Evolutionary conservation across 2,797 vertebrate genomes (phyloP), one percentile per base, ranked within the genome.

Genomic region (Oreortyx pictus): DNA sequence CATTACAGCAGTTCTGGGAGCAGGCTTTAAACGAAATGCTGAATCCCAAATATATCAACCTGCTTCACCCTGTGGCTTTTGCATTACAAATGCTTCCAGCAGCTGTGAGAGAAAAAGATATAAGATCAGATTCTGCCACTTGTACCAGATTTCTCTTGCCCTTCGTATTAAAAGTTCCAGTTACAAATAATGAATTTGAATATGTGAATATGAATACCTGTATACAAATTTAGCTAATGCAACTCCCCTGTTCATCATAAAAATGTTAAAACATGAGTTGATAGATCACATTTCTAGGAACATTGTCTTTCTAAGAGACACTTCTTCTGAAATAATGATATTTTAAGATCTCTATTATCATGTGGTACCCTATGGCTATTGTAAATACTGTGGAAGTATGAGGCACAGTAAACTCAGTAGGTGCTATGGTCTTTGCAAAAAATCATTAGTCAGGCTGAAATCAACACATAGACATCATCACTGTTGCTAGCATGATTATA

Each of bases 1-100:
- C 68, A 72, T 92, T 83, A 77, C 75, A 87, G 80, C 67, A 79
- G 67, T 78, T 68, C 70, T 56, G 57, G 66, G 37, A 95, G 49
- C 27, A 67, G 39, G 44, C 52, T 93, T 92, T 72, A 77, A 81
- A 83, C 0, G 5, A 83, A 94, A 81, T 57, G 78, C 73, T 82
- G 83, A 84, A 84, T 90, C 76, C 33, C 37, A 85, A 66, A 82
- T 37, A 87, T 6, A 90, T 23, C 59, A 94, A 91, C 90, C 73
- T 92, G 52, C 37, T 83, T 94, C 60, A 76, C 64, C 82, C 67
- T n/a, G 19, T 54, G 52, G 24, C 64, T 82, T 96, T 88, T 83
- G 49, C 77, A 82, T 89, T 80, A 92, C 11, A 88, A 92, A 95
- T 88, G 91, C 64, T 31, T 82, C 49, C 29, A 89, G 77, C 52